Percentiles rank a stretch among this genome's conserved stretches.
phyloP scores from a whole-genome alignment of 1,140 invertebrate species.

The Anthonomus grandis region DNA sequence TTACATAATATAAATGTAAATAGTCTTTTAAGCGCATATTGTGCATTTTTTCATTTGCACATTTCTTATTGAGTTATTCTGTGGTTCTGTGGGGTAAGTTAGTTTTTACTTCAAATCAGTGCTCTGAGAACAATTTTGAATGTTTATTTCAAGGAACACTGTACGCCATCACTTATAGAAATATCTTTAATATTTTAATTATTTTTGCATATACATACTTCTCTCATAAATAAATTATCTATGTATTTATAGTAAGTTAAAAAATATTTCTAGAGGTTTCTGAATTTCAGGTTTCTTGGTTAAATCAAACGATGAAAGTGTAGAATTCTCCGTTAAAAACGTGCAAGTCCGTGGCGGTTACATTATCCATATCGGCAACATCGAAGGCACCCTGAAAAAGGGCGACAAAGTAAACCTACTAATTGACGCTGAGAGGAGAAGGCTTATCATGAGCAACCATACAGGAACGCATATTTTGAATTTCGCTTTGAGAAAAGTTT shows the following conservation, averaged over 20 bases:
- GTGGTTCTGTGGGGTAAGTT: too few species aligned
- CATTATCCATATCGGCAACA: constrained; percentile 86
- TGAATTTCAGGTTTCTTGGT: constrained; percentile 77
- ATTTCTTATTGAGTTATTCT: too few species aligned
- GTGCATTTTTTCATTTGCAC: too few species aligned
- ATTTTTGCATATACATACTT: neutral
- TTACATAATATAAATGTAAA: too few species aligned
- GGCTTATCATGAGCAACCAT: constrained; percentile 97
- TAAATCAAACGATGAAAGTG: constrained; percentile 79
- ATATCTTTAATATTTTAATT: constrained; percentile 45
- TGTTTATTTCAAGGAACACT: too few species aligned
- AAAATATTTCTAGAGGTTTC: too few species aligned
- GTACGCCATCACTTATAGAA: too few species aligned
- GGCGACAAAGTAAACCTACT: constrained; percentile 83
- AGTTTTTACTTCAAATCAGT: too few species aligned
- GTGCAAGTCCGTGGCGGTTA: constrained; percentile 97
- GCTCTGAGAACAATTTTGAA: too few species aligned
- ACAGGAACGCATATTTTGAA: constrained; percentile 98
- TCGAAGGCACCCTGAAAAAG: constrained; percentile 80
- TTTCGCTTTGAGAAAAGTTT: constrained; percentile 84
- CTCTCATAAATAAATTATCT: neutral
- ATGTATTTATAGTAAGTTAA: neutral
- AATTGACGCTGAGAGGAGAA: constrained; percentile 79
- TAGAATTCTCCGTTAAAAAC: constrained; percentile 92
- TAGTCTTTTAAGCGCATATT: too few species aligned